A percentile compares a stretch with the other conserved stretches of the same genome.
Conservation (phyloP, 2,888 invertebrate genomes). For the Bellardia pandia region DNA sequence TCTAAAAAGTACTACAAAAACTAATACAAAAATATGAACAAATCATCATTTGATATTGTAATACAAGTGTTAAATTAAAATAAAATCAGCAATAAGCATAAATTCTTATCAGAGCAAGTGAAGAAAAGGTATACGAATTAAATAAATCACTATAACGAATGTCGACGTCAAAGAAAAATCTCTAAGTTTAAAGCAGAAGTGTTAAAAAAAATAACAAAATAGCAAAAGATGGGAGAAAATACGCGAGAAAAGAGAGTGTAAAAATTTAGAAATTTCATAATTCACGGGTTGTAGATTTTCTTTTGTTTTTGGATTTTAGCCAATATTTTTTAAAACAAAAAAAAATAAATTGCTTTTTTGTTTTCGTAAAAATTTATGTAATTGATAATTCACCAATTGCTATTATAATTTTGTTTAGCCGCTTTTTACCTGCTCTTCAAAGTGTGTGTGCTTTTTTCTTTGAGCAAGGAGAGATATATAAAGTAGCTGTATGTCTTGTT, state of each 20-base stretch:
- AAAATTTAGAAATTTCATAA: conserved; percentile 64
- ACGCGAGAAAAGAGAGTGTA: conserved; percentile 27
- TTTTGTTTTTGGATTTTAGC: conserved; percentile 66
- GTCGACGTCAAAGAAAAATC: conserved; percentile 66
- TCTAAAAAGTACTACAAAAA: conserved; percentile 36
- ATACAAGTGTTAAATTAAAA: conserved; percentile 17
- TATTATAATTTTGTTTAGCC: conserved; percentile 64
- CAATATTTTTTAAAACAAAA: conserved; percentile 61
- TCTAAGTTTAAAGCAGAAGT: conserved; percentile 32
- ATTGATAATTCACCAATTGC: conserved; percentile 61
- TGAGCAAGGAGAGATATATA: conserved; percentile 17
- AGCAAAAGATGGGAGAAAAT: conserved; percentile 40
- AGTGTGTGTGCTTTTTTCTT: background rate
- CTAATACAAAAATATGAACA: conserved; percentile 21
- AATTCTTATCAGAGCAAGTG: conserved; percentile 4
- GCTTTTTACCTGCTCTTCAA: conserved; percentile 55
- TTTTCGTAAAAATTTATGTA: conserved; percentile 64
- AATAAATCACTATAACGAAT: conserved; percentile 38
- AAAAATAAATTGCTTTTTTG: conserved; percentile 36
- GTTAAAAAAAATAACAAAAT: conserved; percentile 41
- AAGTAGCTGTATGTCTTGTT: background rate
- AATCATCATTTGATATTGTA: background rate
- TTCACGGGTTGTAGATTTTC: conserved; percentile 47
- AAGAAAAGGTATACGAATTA: conserved; percentile 55
- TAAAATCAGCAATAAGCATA: background rate